Base-by-base conservation (phyloP, 2,113 vertebrate genomes). In the Rhinoptilus africanus region DNA sequence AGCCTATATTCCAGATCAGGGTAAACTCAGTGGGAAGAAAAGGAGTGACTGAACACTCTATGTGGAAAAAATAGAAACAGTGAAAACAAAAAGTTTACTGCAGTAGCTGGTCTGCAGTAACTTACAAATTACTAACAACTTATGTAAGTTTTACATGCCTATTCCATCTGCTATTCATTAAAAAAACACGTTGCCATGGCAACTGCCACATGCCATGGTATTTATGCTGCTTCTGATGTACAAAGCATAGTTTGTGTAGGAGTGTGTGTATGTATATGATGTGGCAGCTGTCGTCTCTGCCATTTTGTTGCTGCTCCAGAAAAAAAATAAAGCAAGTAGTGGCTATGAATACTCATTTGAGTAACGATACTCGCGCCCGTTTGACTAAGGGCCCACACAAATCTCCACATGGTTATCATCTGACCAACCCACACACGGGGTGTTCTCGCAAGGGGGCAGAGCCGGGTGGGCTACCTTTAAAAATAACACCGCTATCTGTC, bases 221-320 rank as follows among this genome's bases (percentile, higher is more conserved):
- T 98, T 98, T 98, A 98, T 98, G 97, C 98, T 97, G 97, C 98
- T 98, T 98, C 98, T 98, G 98, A 98, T 98, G 98, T 98, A 98
- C 97, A 98, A 98, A 98, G 98, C 98, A 96, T 97, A 97, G 98
- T 97, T 98, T 98, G 98, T 98, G 98, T 98, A 98, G 98, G 97
- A 98, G 97, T 98, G 97, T 98, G 98, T 98, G 98, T 98, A 97
- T 98, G 98, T 98, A 96, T 98, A 98, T 98, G 98, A 98, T 98
- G 98, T 97, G 98, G 98, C 98, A 98, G 98, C 98, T 98, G 98
- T 98, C 97, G 93, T 98, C 98, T 97, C 98, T 98, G 98, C 98
- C 98, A 98, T 98, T 98, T 98, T 98, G 98, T 98, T 98, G 97
- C 97, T 98, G 96, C 94, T 98, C 96, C 96, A 97, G 96, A 97